Percentiles rank a stretch among this genome's conserved stretches.
Evolutionary conservation across 2,113 vertebrate genomes (phyloP).

Genomic region (Junco hyemalis): DNA sequence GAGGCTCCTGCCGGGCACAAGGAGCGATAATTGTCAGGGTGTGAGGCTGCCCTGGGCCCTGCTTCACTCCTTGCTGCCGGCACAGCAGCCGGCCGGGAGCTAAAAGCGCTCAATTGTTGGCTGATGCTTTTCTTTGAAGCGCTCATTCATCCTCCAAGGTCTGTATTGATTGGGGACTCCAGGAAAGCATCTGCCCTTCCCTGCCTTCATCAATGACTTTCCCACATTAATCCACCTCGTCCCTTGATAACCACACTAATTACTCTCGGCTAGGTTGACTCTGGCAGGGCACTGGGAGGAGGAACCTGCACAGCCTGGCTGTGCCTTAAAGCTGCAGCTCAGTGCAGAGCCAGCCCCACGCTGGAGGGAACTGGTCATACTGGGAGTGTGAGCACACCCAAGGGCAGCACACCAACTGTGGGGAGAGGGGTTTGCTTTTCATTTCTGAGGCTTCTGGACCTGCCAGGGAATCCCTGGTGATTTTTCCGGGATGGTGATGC

Average conservation of each 20-base stretch:
- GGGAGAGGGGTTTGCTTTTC: neutral
- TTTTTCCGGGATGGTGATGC: neutral
- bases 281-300: constrained; percentile 25
- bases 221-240: constrained; percentile 72
- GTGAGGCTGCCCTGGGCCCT: neutral
- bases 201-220: constrained; percentile 72
- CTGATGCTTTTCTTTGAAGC: constrained; percentile 65
- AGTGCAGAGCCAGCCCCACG: accelerated
- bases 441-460: neutral
- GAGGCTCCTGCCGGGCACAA: neutral
- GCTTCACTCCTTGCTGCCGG: constrained; percentile 40
- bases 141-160: constrained; percentile 55
- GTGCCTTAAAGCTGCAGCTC: constrained; percentile 14
- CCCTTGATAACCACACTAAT: constrained; percentile 63
- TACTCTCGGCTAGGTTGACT: constrained; percentile 38
- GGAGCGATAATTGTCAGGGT: neutral
- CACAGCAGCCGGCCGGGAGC: constrained; percentile 53
- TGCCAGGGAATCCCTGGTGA: neutral
- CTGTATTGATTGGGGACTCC: constrained; percentile 63
- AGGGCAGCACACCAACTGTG: neutral
- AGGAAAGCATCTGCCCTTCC: constrained; percentile 64
- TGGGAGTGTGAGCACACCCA: neutral
- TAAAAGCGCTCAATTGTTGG: constrained; percentile 35
- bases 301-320: neutral
- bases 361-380: neutral